These are phyloP conservation scores for Proteles cristata DNA, from an alignment of 2,113 vertebrate species.

Conservation along the genomic window DNA sequence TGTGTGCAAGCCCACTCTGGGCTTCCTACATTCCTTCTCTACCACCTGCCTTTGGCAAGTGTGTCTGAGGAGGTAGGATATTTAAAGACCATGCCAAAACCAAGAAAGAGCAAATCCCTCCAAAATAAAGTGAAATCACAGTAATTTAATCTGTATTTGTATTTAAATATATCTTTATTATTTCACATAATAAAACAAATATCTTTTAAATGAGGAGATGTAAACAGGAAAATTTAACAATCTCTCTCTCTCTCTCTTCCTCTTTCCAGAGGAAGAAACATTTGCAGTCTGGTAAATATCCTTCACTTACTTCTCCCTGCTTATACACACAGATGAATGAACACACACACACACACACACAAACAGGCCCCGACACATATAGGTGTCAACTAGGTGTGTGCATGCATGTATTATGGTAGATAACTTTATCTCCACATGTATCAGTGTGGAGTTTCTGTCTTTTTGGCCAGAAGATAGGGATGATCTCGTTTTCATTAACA, in stretches of 20 bases:
- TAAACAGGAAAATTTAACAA: background rate
- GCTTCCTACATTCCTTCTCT: background rate
- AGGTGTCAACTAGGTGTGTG: background rate
- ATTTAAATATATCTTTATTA: background rate
- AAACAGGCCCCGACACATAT: background rate
- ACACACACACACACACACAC: background rate
- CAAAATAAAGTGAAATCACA: constrained; percentile 8
- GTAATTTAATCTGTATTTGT: constrained; percentile 27
- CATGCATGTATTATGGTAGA: background rate
- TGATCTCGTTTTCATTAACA: constrained; percentile 39
- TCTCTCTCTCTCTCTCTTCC: background rate
- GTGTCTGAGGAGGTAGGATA: background rate
- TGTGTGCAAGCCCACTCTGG: background rate
- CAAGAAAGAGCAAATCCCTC: background rate
- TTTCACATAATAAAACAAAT: background rate
- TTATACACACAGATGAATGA: background rate
- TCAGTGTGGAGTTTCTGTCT: constrained; percentile 28
- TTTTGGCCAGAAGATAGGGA: constrained; percentile 5
- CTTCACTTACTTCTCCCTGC: background rate
- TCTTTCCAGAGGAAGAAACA: background rate
- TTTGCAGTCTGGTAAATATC: background rate
- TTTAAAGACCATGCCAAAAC: constrained; percentile 1
- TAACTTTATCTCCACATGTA: background rate
- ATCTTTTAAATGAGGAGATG: background rate
- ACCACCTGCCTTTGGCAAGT: background rate